Percentiles rank a stretch among this genome's conserved stretches.
Evolutionary conservation across 2,888 invertebrate genomes (phyloP).

Genomic region (Tiliacea citrago): DNA sequence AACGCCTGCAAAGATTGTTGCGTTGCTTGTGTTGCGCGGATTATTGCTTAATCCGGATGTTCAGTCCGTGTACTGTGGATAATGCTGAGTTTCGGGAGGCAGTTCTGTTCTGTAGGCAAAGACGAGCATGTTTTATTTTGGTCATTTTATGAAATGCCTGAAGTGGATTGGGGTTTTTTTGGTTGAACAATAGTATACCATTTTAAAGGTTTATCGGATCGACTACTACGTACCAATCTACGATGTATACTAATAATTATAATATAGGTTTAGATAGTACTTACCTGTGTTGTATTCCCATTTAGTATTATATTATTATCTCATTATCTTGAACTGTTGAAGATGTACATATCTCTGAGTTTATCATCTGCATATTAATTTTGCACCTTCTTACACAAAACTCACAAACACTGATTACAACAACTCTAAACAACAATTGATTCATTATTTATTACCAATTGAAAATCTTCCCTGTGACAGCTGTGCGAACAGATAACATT

Average conservation of each 20-base stretch:
- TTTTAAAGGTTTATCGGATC: not conserved
- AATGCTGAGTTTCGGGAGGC: conserved; percentile 4
- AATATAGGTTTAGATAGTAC: not conserved
- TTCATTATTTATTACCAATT: too few species aligned
- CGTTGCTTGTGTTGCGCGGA: conserved; percentile 51
- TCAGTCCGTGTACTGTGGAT: conserved; percentile 36
- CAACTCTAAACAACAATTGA: too few species aligned
- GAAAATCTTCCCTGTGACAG: too few species aligned
- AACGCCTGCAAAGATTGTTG: conserved; percentile 63
- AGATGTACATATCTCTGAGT: too few species aligned
- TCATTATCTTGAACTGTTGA: too few species aligned
- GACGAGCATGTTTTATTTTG: not conserved
- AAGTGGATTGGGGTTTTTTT: not conserved
- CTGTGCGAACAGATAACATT: too few species aligned
- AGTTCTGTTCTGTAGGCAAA: conserved; percentile 2
- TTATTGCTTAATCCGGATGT: conserved; percentile 63
- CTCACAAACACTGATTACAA: too few species aligned
- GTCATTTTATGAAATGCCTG: conserved; percentile 2
- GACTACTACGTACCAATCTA: not conserved
- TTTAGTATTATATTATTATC: too few species aligned
- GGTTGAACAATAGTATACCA: not conserved
- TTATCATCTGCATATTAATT: too few species aligned
- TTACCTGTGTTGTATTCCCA: not conserved
- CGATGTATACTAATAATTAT: not conserved
- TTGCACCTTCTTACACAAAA: too few species aligned